Evolutionary conservation across 2,888 invertebrate genomes (phyloP).

Genomic region (Epinotia bilunana): DNA sequence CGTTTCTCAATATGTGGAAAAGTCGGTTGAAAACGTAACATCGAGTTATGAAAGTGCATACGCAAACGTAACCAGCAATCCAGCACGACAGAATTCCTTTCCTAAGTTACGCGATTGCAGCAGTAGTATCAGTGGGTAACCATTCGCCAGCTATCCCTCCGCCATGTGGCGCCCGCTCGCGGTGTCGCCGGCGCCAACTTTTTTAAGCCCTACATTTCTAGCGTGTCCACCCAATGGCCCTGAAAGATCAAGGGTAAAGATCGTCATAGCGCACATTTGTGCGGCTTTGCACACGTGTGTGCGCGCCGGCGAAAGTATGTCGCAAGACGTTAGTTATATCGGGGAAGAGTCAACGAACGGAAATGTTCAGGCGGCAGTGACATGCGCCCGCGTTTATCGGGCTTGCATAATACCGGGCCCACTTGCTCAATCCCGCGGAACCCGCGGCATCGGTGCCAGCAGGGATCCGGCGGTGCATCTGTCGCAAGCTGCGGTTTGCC

Average conservation of each 20-base stretch:
- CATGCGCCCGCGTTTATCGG: constrained; percentile 77
- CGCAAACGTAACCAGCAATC: constrained; percentile 72
- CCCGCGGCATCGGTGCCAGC: constrained; percentile 54
- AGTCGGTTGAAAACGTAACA: constrained; percentile 77
- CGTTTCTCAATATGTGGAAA: constrained; percentile 79
- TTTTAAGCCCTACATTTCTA: constrained; percentile 52
- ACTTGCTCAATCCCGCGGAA: constrained; percentile 69
- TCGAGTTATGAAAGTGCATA: constrained; percentile 80
- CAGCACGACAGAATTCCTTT: constrained; percentile 67
- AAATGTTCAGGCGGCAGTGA: constrained; percentile 80
- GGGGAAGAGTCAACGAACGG: constrained; percentile 84
- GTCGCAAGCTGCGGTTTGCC: constrained; percentile 66
- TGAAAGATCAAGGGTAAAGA: constrained; percentile 65
- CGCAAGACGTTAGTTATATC: constrained; percentile 76
- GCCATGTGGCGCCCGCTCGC: constrained; percentile 51
- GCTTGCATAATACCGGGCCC: constrained; percentile 74
- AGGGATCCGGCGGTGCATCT: constrained; percentile 66
- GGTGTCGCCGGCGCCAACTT: constrained; percentile 51
- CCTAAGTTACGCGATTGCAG: constrained; percentile 60
- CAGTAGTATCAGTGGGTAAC: constrained; percentile 33
- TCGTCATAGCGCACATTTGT: constrained; percentile 52
- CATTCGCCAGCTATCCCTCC: constrained; percentile 38
- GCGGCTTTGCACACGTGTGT: constrained; percentile 60
- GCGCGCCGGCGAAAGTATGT: constrained; percentile 69
- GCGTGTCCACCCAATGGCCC: constrained; percentile 64